phyloP scores from a whole-genome alignment of 2,888 invertebrate genomes.

The Euphydryas editha region DNA sequence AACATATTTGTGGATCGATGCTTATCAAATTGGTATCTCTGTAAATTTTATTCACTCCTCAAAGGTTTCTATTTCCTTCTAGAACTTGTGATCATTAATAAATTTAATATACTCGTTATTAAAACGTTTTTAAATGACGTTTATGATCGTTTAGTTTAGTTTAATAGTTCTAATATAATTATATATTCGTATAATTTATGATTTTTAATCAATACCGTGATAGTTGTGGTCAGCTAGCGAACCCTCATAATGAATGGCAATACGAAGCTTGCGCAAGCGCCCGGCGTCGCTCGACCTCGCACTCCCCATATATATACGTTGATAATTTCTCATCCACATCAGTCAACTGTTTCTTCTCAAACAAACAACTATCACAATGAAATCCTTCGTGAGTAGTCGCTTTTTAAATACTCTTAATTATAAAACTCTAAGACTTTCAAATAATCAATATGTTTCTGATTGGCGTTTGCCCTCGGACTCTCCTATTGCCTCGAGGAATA shows the following conservation, averaged over 20 bases:
- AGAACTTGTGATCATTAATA: neutral
- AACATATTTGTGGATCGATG: too few species aligned
- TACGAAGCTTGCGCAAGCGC: slow-evolving; percentile 41
- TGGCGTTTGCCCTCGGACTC: neutral
- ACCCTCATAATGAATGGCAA: slow-evolving; percentile 39
- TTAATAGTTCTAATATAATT: neutral
- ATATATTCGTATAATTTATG: neutral
- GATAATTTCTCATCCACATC: slow-evolving; percentile 28
- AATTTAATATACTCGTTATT: neutral
- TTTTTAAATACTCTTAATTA: neutral
- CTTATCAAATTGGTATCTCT: too few species aligned
- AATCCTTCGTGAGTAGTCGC: slow-evolving; percentile 48
- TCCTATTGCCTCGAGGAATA: too few species aligned
- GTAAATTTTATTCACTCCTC: too few species aligned
- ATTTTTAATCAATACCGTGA: neutral
- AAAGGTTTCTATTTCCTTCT: too few species aligned
- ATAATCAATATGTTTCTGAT: neutral
- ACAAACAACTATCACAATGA: slow-evolving; percentile 43
- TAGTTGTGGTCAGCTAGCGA: neutral
- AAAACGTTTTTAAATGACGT: neutral
- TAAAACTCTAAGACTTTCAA: neutral
- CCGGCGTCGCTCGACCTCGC: slow-evolving; percentile 34
- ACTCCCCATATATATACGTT: slow-evolving; percentile 37
- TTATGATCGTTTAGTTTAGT: neutral
- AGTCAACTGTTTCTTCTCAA: slow-evolving; percentile 40